Percentiles rank a stretch among this genome's conserved stretches.
These are phyloP conservation scores for Tokudaia muenninki DNA, from an alignment of 2,797 vertebrate genomes.

Conservation along the genomic window DNA sequence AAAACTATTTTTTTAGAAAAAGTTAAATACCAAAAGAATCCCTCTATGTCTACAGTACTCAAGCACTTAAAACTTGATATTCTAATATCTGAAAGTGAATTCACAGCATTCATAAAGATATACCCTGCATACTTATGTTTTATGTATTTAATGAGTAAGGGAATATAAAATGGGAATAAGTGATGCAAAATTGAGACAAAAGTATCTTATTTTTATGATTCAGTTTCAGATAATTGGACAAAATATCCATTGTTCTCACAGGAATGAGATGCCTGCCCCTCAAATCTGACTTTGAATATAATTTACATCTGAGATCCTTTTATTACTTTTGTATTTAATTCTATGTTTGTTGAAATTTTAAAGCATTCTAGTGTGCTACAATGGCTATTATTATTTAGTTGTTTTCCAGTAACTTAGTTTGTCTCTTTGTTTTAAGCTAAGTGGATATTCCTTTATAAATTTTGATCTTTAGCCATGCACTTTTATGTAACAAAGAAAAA, in stretches of 20 bases:
- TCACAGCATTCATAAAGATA: constrained; percentile 2
- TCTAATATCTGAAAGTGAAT: constrained; percentile 28
- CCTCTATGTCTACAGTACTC: not conserved
- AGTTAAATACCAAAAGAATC: not conserved
- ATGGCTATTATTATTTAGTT: not conserved
- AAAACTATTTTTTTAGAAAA: constrained; percentile 71
- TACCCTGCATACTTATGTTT: not conserved
- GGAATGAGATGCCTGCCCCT: not conserved
- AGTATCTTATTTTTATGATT: constrained; percentile 1
- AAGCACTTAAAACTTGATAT: constrained; percentile 7
- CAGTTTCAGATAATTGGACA: constrained; percentile 11
- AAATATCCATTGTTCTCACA: not conserved
- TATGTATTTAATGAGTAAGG: not conserved
- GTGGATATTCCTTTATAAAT: not conserved
- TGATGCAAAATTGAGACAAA: not conserved
- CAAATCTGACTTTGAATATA: not conserved
- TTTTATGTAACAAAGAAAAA: not conserved
- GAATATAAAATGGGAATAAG: not conserved
- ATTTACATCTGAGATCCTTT: not conserved
- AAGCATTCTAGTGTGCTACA: not conserved
- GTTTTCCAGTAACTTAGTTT: not conserved
- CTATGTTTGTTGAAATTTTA: not conserved
- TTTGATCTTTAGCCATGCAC: not conserved
- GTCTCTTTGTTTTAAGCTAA: not conserved
- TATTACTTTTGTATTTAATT: not conserved